These are phyloP conservation scores for Dallia pectoralis DNA, from an alignment of 2,797 vertebrate genomes.

Conservation along the genomic window DNA sequence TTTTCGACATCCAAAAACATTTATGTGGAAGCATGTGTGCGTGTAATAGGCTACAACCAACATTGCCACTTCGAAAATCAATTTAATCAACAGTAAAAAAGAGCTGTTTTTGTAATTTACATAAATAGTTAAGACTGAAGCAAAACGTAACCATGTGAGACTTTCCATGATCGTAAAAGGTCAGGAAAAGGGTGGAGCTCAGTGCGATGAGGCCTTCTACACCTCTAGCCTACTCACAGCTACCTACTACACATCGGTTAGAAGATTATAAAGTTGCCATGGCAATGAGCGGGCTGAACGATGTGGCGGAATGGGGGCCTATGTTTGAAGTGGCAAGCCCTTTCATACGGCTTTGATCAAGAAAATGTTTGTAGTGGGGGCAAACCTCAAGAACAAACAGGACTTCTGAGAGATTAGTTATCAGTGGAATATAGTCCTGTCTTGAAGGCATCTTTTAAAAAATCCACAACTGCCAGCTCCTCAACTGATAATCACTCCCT, in stretches of 20 bases:
- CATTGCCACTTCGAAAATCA: neutral
- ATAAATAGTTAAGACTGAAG: no score
- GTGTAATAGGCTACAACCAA: neutral
- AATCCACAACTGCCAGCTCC: slow-evolving; percentile 24
- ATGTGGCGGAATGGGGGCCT: slow-evolving; percentile 20
- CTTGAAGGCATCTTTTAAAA: slow-evolving; percentile 46
- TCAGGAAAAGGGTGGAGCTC: neutral
- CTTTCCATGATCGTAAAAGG: no score
- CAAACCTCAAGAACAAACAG: slow-evolving; percentile 81
- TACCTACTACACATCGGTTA: neutral
- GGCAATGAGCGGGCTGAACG: neutral
- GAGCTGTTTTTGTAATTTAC: no score
- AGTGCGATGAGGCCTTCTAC: neutral
- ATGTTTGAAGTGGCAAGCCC: slow-evolving; percentile 78
- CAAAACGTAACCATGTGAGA: no score
- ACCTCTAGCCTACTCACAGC: neutral
- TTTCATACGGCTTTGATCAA: slow-evolving; percentile 79
- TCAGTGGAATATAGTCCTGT: slow-evolving; percentile 23
- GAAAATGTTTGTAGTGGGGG: slow-evolving; percentile 80
- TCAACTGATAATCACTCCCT: slow-evolving; percentile 37
- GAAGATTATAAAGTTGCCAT: neutral
- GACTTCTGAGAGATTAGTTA: slow-evolving; percentile 77
- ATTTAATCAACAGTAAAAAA: neutral
- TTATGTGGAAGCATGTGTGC: neutral
- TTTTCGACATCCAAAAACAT: no score